phyloP scores from a whole-genome alignment of 2,113 vertebrate species.

The Hippocampus abdominalis region DNA sequence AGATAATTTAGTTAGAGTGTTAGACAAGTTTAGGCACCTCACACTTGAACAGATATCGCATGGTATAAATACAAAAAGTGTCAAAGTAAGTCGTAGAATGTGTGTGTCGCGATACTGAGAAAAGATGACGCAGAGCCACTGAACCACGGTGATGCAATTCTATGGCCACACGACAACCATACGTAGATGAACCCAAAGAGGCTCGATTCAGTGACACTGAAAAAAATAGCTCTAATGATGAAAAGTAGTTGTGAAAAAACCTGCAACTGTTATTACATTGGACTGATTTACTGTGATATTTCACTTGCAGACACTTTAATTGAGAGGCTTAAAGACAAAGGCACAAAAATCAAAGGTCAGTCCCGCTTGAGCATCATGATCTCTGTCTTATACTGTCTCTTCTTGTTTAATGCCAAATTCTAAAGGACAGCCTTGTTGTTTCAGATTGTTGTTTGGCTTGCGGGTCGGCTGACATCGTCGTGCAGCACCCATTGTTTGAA shows the following conservation, averaged over 20 bases:
- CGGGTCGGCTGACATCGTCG: slow-evolving; percentile 70
- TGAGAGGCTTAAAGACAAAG: slow-evolving; percentile 65
- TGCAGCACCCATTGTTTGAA: slow-evolving; percentile 86
- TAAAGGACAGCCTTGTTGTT: slow-evolving; percentile 15
- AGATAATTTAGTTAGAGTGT: no score
- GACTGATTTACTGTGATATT: slow-evolving; percentile 9
- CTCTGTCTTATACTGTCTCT: neutral
- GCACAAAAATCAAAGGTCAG: slow-evolving; percentile 80
- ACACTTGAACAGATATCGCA: no score
- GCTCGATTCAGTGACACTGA: no score
- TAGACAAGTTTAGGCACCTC: no score
- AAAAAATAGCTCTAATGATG: neutral
- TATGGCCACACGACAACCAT: no score
- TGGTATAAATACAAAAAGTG: no score
- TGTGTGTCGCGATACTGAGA: no score
- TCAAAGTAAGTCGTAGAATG: no score
- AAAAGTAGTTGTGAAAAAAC: neutral
- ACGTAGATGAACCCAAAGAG: no score
- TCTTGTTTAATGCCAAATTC: neutral
- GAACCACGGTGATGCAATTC: no score
- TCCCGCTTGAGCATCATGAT: neutral
- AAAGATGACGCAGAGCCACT: no score
- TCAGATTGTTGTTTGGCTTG: slow-evolving; percentile 89
- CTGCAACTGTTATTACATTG: neutral
- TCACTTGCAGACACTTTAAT: slow-evolving; percentile 76